A percentile compares a stretch with the other conserved stretches of the same genome.
Evolutionary conservation across 23 tunicate genomes (phyloP).

Genomic region (Botrylloides violaceus): DNA sequence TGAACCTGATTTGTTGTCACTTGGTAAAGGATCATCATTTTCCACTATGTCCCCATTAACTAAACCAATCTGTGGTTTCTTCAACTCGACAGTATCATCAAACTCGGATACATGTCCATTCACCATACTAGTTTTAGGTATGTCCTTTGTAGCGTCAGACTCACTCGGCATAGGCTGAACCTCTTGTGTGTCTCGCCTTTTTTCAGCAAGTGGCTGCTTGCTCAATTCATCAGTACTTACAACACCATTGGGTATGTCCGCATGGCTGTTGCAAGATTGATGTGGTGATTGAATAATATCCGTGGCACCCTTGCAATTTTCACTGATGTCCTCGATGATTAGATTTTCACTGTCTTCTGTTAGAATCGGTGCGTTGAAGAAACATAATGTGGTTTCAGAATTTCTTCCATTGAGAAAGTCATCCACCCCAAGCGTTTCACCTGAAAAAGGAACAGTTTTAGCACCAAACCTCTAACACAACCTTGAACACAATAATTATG

Average conservation of each 20-base stretch:
- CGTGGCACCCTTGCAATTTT: neutral
- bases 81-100: neutral
- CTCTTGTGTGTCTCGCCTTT: too few species aligned
- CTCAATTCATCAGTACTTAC: neutral
- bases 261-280: neutral
- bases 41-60: neutral
- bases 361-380: neutral
- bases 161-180: too few species aligned
- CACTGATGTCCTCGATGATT: neutral
- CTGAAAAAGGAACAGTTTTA: too few species aligned
- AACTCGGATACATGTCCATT: neutral
- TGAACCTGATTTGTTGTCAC: neutral
- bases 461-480: too few species aligned
- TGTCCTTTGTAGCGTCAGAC: neutral
- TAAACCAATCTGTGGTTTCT: neutral
- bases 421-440: too few species aligned
- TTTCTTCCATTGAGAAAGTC: neutral
- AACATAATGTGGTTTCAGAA: neutral
- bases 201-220: neutral
- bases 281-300: neutral
- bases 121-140: neutral
- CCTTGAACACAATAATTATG: too few species aligned
- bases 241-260: neutral
- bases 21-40: neutral
- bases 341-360: neutral